Conservation (phyloP, 2,797 vertebrate genomes). For the Smutsia temminckii region DNA sequence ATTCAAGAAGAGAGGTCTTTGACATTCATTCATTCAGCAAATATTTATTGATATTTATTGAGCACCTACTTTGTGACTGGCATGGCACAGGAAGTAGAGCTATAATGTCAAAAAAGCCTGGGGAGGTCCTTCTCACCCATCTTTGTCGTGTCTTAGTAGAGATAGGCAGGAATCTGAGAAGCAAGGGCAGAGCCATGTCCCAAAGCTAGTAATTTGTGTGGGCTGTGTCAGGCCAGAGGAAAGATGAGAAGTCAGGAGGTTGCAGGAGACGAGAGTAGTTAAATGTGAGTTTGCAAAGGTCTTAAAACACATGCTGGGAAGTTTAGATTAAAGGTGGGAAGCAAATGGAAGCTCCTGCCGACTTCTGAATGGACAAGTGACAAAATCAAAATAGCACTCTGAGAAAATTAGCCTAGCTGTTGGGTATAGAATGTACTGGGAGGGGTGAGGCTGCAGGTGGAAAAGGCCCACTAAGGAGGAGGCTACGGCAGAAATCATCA, state of each 20-base stretch:
- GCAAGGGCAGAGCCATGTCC: background rate
- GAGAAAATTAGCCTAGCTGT: constrained; percentile 73
- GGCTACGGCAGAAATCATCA: constrained; percentile 39
- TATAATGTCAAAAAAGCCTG: background rate
- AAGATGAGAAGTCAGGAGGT: constrained; percentile 47
- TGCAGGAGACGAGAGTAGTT: constrained; percentile 57
- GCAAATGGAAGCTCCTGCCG: constrained; percentile 67
- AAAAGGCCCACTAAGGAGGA: background rate
- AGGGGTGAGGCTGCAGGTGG: constrained; percentile 52
- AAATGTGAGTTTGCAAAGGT: constrained; percentile 70
- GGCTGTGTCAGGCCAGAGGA: background rate
- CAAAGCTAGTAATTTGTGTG: background rate
- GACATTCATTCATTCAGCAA: background rate
- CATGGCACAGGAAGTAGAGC: background rate
- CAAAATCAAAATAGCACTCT: constrained; percentile 60
- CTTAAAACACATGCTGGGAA: constrained; percentile 66
- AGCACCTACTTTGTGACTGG: background rate
- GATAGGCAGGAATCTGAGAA: background rate
- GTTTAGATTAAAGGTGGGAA: constrained; percentile 76
- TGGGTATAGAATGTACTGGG: background rate
- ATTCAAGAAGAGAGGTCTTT: background rate
- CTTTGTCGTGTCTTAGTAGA: background rate
- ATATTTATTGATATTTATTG: constrained; percentile 14
- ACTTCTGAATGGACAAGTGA: constrained; percentile 65
- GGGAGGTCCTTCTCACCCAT: background rate